Conservation (phyloP, 2,113 vertebrate genomes). For the human region GRCh38 chr13:104765001-104765500, state of each 20-base stretch:
- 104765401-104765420: conserved; percentile 35
- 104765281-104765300: background rate
- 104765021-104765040: background rate
- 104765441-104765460: conserved; percentile 14
- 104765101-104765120: background rate
- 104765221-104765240: background rate
- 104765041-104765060: fast-evolving
- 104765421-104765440: conserved; percentile 14
- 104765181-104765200: conserved; percentile 1
- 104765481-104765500: conserved; percentile 32
- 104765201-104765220: background rate
- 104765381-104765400: conserved; percentile 48
- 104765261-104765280: background rate
- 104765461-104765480: conserved; percentile 55
- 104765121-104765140: background rate
- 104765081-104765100: background rate
- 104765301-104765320: conserved; percentile 52
- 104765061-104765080: fast-evolving
- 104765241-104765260: background rate
- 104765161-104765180: background rate
- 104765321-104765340: conserved; percentile 20
- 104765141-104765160: background rate
- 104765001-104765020: background rate
- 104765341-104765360: conserved; percentile 51
- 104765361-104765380: conserved; percentile 58